Evolutionary conservation across 1,140 invertebrate species (phyloP).

Genomic region (Rhopalosiphum maidis): DNA sequence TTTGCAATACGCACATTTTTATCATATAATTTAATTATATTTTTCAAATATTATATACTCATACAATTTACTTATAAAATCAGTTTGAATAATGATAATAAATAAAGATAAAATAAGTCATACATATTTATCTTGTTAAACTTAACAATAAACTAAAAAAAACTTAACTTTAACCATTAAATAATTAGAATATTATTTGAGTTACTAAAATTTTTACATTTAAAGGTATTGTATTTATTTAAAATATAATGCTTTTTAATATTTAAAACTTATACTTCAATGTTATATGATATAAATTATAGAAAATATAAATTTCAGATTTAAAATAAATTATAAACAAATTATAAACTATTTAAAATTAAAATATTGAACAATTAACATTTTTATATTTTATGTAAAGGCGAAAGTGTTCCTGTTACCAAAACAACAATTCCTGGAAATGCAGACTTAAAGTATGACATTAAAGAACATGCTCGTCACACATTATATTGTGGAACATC

Average conservation of each 20-base stretch:
- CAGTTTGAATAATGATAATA: too few relatives aligned
- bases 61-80: too few relatives aligned
- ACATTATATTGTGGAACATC: slow-evolving; percentile 68
- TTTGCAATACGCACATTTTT: too few relatives aligned
- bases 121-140: not conserved
- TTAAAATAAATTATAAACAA: not conserved
- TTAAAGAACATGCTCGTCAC: slow-evolving; percentile 85
- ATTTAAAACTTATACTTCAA: not conserved
- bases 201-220: not conserved
- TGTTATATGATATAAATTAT: not conserved
- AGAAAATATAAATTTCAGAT: not conserved
- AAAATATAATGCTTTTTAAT: not conserved
- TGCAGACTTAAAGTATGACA: slow-evolving; percentile 71
- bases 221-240: not conserved
- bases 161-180: too few relatives aligned
- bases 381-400: slow-evolving; percentile 60
- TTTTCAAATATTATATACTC: too few relatives aligned
- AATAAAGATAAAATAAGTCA: too few relatives aligned
- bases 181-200: not conserved
- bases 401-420: slow-evolving; percentile 81
- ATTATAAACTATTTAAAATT: not conserved
- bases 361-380: not conserved
- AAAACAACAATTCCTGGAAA: slow-evolving; percentile 83
- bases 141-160: too few relatives aligned
- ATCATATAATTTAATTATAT: too few relatives aligned